Conservation (phyloP, 2,797 vertebrate species). For the Cetoscarus ocellatus region DNA sequence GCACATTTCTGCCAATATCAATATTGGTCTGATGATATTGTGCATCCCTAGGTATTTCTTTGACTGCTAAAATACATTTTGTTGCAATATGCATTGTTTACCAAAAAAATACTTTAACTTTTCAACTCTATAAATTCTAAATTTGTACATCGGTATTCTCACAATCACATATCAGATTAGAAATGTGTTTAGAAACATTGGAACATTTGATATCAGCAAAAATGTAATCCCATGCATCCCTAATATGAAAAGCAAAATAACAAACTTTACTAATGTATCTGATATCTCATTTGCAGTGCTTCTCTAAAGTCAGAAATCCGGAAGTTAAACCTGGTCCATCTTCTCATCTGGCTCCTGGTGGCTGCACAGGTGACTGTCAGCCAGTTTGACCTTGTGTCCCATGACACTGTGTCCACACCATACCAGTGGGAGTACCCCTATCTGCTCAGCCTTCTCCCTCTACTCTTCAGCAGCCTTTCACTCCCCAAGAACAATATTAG, state of each 20-base stretch:
- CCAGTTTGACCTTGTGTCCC: constrained; percentile 90
- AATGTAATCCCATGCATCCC: too few species aligned
- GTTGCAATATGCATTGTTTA: too few species aligned
- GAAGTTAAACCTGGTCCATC: constrained; percentile 92
- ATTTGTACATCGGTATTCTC: too few species aligned
- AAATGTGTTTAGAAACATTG: too few species aligned
- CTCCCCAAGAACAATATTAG: constrained; percentile 98
- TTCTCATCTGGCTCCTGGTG: constrained; percentile 92
- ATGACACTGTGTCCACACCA: constrained; percentile 92
- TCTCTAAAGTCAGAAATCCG: constrained; percentile 90
- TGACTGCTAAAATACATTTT: too few species aligned
- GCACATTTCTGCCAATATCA: too few species aligned
- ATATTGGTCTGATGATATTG: too few species aligned
- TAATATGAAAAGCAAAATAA: background rate
- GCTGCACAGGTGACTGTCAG: constrained; percentile 90
- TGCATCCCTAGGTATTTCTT: too few species aligned
- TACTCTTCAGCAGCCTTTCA: constrained; percentile 91
- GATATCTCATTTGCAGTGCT: constrained; percentile 57
- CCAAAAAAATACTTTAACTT: too few species aligned
- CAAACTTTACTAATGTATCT: background rate
- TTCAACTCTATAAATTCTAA: too few species aligned
- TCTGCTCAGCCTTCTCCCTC: constrained; percentile 92
- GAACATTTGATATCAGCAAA: too few species aligned
- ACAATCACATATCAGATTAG: too few species aligned
- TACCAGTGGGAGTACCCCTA: constrained; percentile 99